Evolutionary conservation across 2,797 vertebrate species (phyloP).

Genomic region (Rhabdomys pumilio): DNA sequence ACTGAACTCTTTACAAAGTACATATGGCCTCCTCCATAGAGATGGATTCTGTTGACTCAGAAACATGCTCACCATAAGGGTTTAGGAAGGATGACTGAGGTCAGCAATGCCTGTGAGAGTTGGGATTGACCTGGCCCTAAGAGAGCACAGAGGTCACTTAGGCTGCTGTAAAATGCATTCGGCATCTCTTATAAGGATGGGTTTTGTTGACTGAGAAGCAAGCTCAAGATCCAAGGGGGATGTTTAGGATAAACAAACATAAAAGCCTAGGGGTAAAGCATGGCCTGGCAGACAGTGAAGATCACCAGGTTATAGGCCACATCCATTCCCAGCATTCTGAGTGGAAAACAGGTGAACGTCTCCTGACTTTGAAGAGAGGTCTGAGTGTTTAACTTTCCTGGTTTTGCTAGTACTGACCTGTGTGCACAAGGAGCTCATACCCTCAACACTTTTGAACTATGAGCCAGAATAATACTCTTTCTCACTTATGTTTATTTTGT

Average conservation of each 20-base stretch:
- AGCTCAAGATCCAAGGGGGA: too few species aligned
- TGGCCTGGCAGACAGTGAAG: too few species aligned
- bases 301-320: background rate
- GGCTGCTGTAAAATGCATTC: background rate
- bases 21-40: background rate
- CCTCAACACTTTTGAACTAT: background rate
- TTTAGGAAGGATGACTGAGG: background rate
- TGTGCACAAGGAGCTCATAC: background rate
- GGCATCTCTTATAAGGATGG: background rate
- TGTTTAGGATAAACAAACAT: background rate
- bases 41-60: background rate
- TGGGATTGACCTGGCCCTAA: background rate
- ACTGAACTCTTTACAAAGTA: background rate
- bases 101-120: too few species aligned
- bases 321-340: background rate
- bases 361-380: background rate
- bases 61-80: background rate
- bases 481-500: background rate
- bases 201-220: background rate
- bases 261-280: background rate
- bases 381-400: background rate
- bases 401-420: background rate
- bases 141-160: background rate
- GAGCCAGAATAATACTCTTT: background rate
- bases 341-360: background rate